Evolutionary conservation across 2,888 invertebrate genomes (phyloP).

Genomic region (Polyommatus iphigenia): DNA sequence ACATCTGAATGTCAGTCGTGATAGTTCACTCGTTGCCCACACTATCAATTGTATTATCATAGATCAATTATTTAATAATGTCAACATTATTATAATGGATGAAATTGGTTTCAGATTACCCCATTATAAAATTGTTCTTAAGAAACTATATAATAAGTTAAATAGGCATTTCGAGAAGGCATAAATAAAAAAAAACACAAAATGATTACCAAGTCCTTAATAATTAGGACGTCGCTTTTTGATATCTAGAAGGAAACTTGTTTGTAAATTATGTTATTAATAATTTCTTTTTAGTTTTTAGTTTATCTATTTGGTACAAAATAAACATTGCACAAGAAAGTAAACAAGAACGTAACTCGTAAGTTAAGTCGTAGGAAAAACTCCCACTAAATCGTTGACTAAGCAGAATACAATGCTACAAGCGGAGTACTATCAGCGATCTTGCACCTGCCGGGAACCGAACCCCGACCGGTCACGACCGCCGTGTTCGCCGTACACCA

Average conservation of each 20-base stretch:
- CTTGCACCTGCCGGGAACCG: constrained; percentile 42
- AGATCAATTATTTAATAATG: constrained; percentile 1
- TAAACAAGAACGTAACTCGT: background rate
- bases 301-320: background rate
- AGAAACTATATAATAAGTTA: no score
- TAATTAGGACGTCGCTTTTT: no score
- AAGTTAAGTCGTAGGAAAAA: background rate
- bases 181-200: no score
- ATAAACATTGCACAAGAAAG: background rate
- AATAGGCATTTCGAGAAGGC: no score
- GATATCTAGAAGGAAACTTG: no score
- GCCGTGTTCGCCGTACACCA: constrained; percentile 11
- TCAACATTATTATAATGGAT: background rate
- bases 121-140: background rate
- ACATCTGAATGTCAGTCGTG: constrained; percentile 20
- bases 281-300: no score
- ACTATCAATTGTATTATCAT: background rate
- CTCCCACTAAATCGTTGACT: background rate
- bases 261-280: no score
- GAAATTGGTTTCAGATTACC: background rate
- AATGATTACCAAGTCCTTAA: no score
- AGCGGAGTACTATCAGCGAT: constrained; percentile 22
- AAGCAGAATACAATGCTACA: constrained; percentile 20
- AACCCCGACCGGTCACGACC: constrained; percentile 41
- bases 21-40: constrained; percentile 16